Evolutionary conservation across 2,113 vertebrate genomes (phyloP), one percentile per base, ranked within the genome.

Genomic region (Phyllostomus discolor): DNA sequence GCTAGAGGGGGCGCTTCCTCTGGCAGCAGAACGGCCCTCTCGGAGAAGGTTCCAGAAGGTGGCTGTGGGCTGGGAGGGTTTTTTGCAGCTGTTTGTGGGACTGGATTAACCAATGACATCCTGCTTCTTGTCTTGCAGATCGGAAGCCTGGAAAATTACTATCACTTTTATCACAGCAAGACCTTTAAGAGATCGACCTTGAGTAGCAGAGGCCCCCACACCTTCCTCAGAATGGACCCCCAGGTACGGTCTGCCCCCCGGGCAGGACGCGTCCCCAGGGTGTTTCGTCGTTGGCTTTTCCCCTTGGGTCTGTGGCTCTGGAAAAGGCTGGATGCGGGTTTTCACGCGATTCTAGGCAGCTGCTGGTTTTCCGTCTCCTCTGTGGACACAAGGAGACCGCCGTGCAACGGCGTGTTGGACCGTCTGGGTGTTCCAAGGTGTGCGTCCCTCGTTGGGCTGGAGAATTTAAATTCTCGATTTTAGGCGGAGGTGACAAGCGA

Each of bases 111-210:
- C 8, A 43, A 26, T 38, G 24, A 5, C 67, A 33, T 86, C 5
- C 4, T 43, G 16, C 7, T 91, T 91, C 10, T 97, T 54, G 76
- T 96, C 90, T 98, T 97, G n/a, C 93, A 99, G 99, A 99, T 99
- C 26, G 99, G 99, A 84, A 99, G 96, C 97, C 98, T 99, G 98
- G 99, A 99, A 67, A 97, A 99, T 92, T 99, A 99, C 94, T 99
- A 99, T 95, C 99, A 99, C 98, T 99, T 99, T 91, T 99, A 99
- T 97, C 99, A 99, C 95, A 99, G 99, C 98, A 99, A 98, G 97
- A 99, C 99, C 0, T 99, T 99, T 2, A 99, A 99, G 85, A 98
- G 99, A 96, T 99, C 99, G 0, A 98, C 98, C 0, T 98, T 98
- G 93, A 98, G 98, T 91, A 98, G 98, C 84, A 98, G 98, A 88